phyloP scores from a whole-genome alignment of 2,797 vertebrate genomes.

The Helostoma temminkii region DNA sequence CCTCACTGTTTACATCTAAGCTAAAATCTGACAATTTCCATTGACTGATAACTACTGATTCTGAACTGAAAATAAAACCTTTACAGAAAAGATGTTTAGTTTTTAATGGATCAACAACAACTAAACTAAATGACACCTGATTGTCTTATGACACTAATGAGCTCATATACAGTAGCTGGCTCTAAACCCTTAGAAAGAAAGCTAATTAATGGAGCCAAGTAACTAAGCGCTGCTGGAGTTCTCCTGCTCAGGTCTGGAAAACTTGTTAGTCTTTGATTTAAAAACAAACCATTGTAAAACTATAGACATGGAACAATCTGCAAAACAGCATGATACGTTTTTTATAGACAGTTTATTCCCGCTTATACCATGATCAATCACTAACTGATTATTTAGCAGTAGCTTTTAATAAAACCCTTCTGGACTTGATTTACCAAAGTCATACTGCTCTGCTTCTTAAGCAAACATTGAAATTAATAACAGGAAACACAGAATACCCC shows the following conservation, averaged over 20 bases:
- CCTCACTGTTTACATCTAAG: background rate
- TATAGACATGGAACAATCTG: conserved; percentile 19
- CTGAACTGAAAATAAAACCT: conserved; percentile 34
- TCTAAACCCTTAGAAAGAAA: conserved; percentile 22
- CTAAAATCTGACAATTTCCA: conserved; percentile 12
- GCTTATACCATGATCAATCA: conserved; percentile 17
- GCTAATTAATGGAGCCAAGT: conserved; percentile 34
- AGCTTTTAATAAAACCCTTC: conserved; percentile 36
- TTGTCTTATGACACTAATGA: conserved; percentile 45
- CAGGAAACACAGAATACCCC: conserved; percentile 36
- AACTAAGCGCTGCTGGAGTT: conserved; percentile 41
- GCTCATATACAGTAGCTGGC: conserved; percentile 34
- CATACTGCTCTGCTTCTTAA: conserved; percentile 36
- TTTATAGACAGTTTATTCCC: conserved; percentile 7
- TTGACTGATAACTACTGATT: conserved; percentile 18
- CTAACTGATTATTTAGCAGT: conserved; percentile 36
- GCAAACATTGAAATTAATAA: conserved; percentile 57
- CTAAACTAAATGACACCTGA: conserved; percentile 13
- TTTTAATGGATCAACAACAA: conserved; percentile 50
- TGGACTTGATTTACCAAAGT: conserved; percentile 20
- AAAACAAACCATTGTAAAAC: conserved; percentile 33
- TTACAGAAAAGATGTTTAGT: conserved; percentile 16
- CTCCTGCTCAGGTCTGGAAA: conserved; percentile 22
- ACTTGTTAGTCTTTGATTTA: conserved; percentile 37
- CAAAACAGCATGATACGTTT: conserved; percentile 31